Conservation (phyloP, 2,113 vertebrate species). For the Actenoides lindsayi region DNA sequence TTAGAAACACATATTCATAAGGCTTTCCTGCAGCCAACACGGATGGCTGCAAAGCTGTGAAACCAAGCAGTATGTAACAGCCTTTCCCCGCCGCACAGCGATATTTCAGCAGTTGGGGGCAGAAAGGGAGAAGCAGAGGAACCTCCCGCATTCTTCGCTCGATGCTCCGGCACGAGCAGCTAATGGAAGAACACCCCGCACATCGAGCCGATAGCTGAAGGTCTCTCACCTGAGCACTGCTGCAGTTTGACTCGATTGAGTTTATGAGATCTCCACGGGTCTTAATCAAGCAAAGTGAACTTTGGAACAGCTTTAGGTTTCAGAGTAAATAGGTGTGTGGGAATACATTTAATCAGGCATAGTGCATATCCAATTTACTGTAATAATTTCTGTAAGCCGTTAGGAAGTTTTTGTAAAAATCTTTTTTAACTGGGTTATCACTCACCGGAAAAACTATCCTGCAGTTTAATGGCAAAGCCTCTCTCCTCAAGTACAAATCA, state of each 20-base stretch:
- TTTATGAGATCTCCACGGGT: background rate
- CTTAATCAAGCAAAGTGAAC: background rate
- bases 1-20: background rate
- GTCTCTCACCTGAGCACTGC: background rate
- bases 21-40: background rate
- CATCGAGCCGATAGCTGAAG: rapidly evolving
- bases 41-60: background rate
- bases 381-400: background rate
- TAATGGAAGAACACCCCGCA: no score
- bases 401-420: background rate
- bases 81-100: background rate
- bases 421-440: background rate
- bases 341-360: background rate
- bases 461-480: background rate
- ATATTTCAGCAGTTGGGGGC: background rate
- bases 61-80: background rate
- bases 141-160: background rate
- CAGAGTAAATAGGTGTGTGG: background rate
- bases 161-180: rapidly evolving
- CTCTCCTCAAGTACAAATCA: background rate
- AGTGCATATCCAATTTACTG: background rate
- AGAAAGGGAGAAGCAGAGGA: background rate
- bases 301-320: background rate
- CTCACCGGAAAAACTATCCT: background rate
- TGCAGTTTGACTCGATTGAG: background rate